Percentiles rank a stretch among this genome's conserved stretches.
Evolutionary conservation across 2,113 vertebrate genomes (phyloP).

Genomic region (Megaceryle torquata): DNA sequence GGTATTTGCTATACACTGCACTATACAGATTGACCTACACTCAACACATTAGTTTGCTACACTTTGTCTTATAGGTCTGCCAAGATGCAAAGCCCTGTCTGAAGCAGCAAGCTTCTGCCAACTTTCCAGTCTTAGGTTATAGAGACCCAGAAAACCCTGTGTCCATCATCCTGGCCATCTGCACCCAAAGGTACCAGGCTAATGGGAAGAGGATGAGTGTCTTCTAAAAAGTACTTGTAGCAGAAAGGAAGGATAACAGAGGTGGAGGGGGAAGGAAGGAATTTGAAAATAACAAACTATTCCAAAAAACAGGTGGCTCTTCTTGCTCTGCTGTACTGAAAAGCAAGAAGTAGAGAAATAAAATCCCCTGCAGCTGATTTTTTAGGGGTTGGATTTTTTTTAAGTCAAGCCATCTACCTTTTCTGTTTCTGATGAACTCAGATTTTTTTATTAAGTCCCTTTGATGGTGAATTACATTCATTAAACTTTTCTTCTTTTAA

Average conservation of each 20-base stretch:
- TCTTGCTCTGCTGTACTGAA: not conserved
- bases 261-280: no score
- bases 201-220: rapidly evolving
- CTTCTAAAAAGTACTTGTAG: not conserved
- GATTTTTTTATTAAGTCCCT: not conserved
- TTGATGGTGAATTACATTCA: not conserved
- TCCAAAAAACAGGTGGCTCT: not conserved
- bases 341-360: not conserved
- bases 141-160: not conserved
- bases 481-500: not conserved
- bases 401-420: not conserved
- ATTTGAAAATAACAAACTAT: not conserved
- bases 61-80: not conserved
- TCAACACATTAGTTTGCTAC: rapidly evolving
- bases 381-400: not conserved
- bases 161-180: not conserved
- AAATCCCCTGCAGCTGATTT: not conserved
- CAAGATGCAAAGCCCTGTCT: not conserved
- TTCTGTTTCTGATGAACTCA: not conserved
- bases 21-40: no score
- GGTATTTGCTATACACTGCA: not conserved
- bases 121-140: not conserved
- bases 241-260: not conserved
- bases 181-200: not conserved
- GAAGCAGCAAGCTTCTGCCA: not conserved